Evolutionary conservation across 2,113 vertebrate species (phyloP), one percentile per base, ranked within the genome.

Genomic region (Cephalopterus ornatus): DNA sequence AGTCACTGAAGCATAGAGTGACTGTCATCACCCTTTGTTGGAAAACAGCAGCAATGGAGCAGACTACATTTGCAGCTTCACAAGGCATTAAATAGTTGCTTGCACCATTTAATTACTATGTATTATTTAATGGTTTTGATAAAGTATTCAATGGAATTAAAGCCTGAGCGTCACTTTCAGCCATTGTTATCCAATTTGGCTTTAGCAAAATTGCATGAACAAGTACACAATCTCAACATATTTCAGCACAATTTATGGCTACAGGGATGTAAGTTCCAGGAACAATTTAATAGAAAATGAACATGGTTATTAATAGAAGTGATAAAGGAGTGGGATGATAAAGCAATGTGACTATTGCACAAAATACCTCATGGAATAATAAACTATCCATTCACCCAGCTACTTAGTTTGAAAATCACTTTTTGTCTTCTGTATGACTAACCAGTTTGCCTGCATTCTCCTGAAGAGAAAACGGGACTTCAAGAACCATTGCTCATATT

Each of bases 1-100:
- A 95, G 75, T 70, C 95, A 97, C 8, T 94, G 96, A 96, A 95
- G 91, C 89, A 88, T 55, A 61, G 68, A 80, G 75, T 56, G 67
- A 62, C 83, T 96, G 96, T 89, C 91, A 89, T 5, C 35, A 61
- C 44, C 68, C 56, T 96, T 96, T 97, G 90, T 95, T 49, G 66
- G 92, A 82, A 93, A 95, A 76, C 72, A 84, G 95, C 87, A 94
- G 90, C 76, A 95, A 61, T 24, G 85, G 77, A 89, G 83, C 81
- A 75, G 50, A 58, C 82, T 75, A 42, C 75, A 83, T 32, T 44
- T 37, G 74, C 85, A 75, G 78, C 79, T 89, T 95, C 63, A 77
- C 53, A 58, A 82, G 93, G 75, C 72, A 53, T 72, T 88, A 77
- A 88, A 85, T 85, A 88, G 62, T 68, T 88, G 44, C 72, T 95